Evolutionary conservation across 2,888 invertebrate species (phyloP).

Genomic region (Apoda limacodes): DNA sequence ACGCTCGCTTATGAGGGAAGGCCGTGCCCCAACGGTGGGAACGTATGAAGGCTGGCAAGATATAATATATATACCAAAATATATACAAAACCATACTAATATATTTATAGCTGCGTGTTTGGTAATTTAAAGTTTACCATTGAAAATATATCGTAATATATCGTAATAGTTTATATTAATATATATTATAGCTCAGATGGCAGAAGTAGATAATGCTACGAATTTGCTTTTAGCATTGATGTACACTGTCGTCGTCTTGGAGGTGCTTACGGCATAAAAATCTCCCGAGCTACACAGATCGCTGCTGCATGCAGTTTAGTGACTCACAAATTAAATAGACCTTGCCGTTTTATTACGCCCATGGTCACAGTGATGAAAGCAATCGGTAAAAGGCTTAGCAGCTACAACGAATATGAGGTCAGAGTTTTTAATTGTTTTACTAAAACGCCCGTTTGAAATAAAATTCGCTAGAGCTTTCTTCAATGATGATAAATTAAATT

Average conservation of each 20-base stretch:
- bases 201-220: neutral
- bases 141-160: too few relatives aligned
- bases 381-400: constrained; percentile 63
- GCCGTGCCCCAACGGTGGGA: too few relatives aligned
- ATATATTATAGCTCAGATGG: neutral
- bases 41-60: too few relatives aligned
- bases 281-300: constrained; percentile 64
- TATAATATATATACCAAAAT: too few relatives aligned
- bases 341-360: constrained; percentile 72
- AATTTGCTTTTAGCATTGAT: constrained; percentile 17
- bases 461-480: too few relatives aligned
- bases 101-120: neutral
- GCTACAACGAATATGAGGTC: constrained; percentile 52
- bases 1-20: too few relatives aligned
- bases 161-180: neutral
- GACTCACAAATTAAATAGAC: constrained; percentile 65
- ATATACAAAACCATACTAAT: neutral
- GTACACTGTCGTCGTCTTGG: constrained; percentile 73
- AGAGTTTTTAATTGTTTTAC: too few relatives aligned
- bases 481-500: too few relatives aligned
- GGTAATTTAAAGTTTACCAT: too few relatives aligned
- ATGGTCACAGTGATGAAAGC: constrained; percentile 72
- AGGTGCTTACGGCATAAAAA: constrained; percentile 82
- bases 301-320: constrained; percentile 75
- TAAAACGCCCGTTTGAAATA: too few relatives aligned